Percentiles rank a stretch among this genome's conserved stretches.
These are phyloP conservation scores for Lindbergichthys nudifrons DNA, from an alignment of 2,797 vertebrate genomes.

Conservation along the genomic window DNA sequence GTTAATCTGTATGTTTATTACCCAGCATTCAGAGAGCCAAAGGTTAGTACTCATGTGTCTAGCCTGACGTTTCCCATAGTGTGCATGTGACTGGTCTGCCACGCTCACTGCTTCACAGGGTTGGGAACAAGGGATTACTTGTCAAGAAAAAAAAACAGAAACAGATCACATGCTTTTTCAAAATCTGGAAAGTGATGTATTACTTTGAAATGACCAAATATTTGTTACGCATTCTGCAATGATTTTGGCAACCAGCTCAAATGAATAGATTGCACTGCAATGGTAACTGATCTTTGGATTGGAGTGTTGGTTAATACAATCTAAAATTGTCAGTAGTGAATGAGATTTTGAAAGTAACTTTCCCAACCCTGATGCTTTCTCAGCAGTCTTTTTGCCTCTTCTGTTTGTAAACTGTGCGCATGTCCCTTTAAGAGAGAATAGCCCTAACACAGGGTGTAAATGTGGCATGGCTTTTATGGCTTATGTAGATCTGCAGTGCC, in stretches of 20 bases:
- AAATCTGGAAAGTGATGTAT: neutral
- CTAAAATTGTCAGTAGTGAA: conserved; percentile 10
- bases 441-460: conserved; percentile 68
- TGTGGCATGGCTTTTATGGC: conserved; percentile 83
- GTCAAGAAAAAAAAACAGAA: conserved; percentile 27
- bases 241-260: conserved; percentile 10
- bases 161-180: conserved; percentile 47
- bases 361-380: conserved; percentile 75
- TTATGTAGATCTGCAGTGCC: conserved; percentile 79
- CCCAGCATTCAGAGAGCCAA: conserved; percentile 71
- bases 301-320: conserved; percentile 8
- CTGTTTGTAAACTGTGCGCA: conserved; percentile 85
- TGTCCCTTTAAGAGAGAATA: conserved; percentile 87
- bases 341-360: conserved; percentile 47
- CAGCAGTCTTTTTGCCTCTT: conserved; percentile 77
- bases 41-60: conserved; percentile 66
- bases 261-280: conserved; percentile 8
- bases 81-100: conserved; percentile 78
- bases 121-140: conserved; percentile 74
- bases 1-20: conserved; percentile 72
- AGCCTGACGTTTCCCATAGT: conserved; percentile 69
- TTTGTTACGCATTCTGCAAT: conserved; percentile 4
- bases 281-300: conserved; percentile 4
- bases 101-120: conserved; percentile 75
- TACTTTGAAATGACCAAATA: conserved; percentile 1